Evolutionary conservation across 2,113 vertebrate genomes (phyloP), one percentile per base, ranked within the genome.

Genomic region (Suricata suricatta): DNA sequence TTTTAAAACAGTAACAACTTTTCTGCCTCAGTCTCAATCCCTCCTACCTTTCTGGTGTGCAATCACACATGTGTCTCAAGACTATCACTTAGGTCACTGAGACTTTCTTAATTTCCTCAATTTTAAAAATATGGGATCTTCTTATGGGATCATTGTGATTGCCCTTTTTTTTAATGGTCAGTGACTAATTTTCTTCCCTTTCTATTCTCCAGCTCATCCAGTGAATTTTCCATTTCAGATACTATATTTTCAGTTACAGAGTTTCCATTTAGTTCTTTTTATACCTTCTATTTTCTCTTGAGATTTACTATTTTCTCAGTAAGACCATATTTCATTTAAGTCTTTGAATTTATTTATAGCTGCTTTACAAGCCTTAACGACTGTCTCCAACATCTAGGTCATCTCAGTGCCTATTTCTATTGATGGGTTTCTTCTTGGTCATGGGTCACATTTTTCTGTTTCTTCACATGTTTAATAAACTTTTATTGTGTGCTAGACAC

Each of bases 331-430:
- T 83, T 88, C 13, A 71, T 79, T 93, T 74, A 21, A 52, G 15
- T 82, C 60, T 93, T 96, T 96, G 71, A 63, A 60, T 50, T 38
- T 76, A 68, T 88, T 93, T 88, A 12, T 82, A 64, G 90, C 19
- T 1, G 1, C 15, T 23, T 88, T 25, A 33, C 66, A 83, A 44
- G 68, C 29, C 50, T 85, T 84, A 16, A 23, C 10, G 95, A 15
- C 76, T 66, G 87, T 68, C 38, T 16, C 2, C 3, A 79, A 33
- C 14, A 72, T 33, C n/a, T n/a, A 64, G 35, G 19, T 54, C 79
- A 81, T 82, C 50, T 94, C 17, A 72, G n/a, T 76, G 44, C 21
- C 44, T 92, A 10, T 82, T 94, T 86, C 50, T 96, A 64, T 27
- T 9, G 63, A 84, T 80, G 68, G 7, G 2, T 86, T 80, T 83